These are phyloP conservation scores for Pseudococcus longispinus DNA, from an alignment of 2,888 invertebrate genomes.

Conservation along the genomic window DNA sequence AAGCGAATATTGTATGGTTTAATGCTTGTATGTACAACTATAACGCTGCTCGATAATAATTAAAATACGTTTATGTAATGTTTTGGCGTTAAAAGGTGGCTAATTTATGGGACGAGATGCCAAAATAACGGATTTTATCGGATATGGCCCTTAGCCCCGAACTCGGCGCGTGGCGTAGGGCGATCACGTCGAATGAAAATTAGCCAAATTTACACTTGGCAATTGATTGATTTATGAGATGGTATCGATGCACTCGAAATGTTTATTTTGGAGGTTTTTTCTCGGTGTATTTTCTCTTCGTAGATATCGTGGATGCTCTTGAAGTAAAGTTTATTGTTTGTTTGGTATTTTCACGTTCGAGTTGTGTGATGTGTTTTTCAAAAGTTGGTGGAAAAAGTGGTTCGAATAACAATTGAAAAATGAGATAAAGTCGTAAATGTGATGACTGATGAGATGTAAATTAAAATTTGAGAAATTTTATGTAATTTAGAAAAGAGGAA, in stretches of 20 bases:
- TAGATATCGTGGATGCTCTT: not conserved
- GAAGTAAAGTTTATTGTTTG: not conserved
- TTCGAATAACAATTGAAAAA: too few species aligned
- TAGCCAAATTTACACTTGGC: not conserved
- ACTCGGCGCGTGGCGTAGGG: not conserved
- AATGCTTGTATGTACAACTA: not conserved
- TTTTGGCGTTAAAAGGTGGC: constrained; percentile 21
- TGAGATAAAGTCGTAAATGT: too few species aligned
- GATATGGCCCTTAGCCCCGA: not conserved
- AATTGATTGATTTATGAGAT: not conserved
- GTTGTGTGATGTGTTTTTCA: not conserved
- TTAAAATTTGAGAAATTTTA: too few species aligned
- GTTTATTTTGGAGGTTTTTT: not conserved
- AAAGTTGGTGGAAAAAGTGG: not conserved
- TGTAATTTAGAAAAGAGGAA: too few species aligned
- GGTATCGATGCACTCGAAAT: not conserved
- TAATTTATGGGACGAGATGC: not conserved
- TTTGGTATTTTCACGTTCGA: not conserved
- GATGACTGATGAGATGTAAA: too few species aligned
- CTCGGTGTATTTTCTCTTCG: not conserved
- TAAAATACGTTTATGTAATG: not conserved
- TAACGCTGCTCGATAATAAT: not conserved
- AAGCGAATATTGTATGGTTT: not conserved
- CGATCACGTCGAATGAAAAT: not conserved
- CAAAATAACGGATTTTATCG: constrained; percentile 36